phyloP scores from a whole-genome alignment of 1,140 invertebrate species.

The Cherax destructor region DNA sequence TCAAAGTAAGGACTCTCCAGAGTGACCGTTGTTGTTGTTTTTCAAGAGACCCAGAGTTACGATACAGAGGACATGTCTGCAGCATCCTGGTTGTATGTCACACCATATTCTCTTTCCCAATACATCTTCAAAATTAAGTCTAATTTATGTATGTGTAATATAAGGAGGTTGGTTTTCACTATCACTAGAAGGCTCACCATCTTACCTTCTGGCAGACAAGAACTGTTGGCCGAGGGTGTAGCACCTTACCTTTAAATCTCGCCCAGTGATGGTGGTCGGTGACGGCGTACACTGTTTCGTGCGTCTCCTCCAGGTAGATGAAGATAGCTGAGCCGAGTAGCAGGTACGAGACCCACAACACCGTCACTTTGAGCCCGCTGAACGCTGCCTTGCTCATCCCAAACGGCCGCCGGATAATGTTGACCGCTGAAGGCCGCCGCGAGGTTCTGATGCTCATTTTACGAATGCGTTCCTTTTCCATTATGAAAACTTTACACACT shows the following conservation, averaged over 20 bases:
- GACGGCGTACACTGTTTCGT: not conserved
- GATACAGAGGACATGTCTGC: no score
- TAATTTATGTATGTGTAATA: no score
- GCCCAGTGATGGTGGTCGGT: slow-evolving; percentile 48
- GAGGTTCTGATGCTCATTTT: not conserved
- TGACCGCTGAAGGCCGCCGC: not conserved
- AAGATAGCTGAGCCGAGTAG: slow-evolving; percentile 37
- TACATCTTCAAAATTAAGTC: no score
- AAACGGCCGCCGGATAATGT: not conserved
- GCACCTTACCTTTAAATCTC: slow-evolving; percentile 51
- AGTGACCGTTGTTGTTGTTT: no score
- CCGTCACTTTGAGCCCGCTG: slow-evolving; percentile 45
- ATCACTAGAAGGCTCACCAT: no score
- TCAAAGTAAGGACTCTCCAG: no score
- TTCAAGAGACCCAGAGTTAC: no score
- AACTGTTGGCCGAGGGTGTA: not conserved
- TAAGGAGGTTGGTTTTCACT: no score
- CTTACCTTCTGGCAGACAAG: no score
- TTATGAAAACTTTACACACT: not conserved
- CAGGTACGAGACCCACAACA: slow-evolving; percentile 50
- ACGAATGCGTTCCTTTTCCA: not conserved
- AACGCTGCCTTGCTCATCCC: slow-evolving; percentile 31
- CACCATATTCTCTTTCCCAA: no score
- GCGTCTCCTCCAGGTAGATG: slow-evolving; percentile 43
- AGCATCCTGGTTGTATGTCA: no score